Evolutionary conservation across 2,797 vertebrate species (phyloP).

Genomic region (Aselliscus stoliczkanus): DNA sequence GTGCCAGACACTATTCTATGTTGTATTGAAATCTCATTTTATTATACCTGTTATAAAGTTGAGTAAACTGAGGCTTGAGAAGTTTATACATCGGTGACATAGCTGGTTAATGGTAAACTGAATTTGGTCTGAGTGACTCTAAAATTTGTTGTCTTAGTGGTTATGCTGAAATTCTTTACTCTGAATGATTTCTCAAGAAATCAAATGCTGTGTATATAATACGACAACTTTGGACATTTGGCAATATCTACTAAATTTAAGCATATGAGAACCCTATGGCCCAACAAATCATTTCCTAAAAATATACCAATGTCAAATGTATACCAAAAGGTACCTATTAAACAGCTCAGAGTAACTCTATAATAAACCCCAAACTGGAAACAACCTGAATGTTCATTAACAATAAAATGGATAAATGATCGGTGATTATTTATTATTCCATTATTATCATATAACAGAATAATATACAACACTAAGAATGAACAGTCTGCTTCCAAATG

Average conservation of each 20-base stretch:
- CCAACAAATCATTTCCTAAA: neutral
- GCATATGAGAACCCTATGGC: neutral
- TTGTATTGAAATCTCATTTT: conserved; percentile 43
- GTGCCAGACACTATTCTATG: neutral
- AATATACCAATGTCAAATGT: neutral
- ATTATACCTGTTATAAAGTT: conserved; percentile 15
- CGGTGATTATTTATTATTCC: neutral
- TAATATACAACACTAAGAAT: neutral
- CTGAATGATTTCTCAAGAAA: neutral
- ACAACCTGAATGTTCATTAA: neutral
- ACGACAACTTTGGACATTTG: conserved; percentile 1
- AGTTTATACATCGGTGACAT: neutral
- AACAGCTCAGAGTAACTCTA: neutral
- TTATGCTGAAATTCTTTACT: neutral
- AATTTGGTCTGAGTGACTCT: neutral
- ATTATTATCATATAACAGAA: neutral
- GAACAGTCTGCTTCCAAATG: neutral
- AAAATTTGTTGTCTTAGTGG: neutral
- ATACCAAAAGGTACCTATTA: neutral
- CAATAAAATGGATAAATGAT: neutral
- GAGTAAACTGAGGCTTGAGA: conserved; percentile 1
- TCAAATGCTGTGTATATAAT: neutral
- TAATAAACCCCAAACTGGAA: neutral
- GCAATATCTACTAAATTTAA: neutral
- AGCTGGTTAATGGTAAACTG: neutral